Evolutionary conservation across 2,797 vertebrate species (phyloP).

Genomic region (Hybognathus amarus): DNA sequence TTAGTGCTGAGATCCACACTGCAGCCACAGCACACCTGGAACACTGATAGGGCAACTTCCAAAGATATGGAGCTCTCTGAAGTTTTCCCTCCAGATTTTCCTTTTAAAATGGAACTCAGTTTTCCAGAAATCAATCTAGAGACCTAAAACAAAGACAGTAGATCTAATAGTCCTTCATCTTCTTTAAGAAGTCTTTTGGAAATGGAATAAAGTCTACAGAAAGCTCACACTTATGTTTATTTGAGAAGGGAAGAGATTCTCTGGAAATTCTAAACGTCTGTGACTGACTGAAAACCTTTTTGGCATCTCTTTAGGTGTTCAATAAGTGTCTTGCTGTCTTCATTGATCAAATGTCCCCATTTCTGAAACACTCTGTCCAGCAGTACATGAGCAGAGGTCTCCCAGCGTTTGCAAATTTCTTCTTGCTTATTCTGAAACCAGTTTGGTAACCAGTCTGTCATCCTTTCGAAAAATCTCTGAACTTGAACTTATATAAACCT

Average conservation of each 20-base stretch:
- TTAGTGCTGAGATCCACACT: constrained; percentile 37
- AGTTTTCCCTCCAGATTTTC: neutral
- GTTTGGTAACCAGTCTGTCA: fast-evolving
- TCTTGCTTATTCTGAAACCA: fast-evolving
- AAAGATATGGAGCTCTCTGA: constrained; percentile 50
- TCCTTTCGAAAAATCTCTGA: fast-evolving
- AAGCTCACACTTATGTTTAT: constrained; percentile 63
- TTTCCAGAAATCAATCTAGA: constrained; percentile 62
- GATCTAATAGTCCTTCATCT: neutral
- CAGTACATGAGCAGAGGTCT: constrained; percentile 61
- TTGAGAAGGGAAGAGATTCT: fast-evolving
- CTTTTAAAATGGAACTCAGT: constrained; percentile 64
- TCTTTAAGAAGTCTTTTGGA: neutral
- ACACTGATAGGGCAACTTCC: constrained; percentile 68
- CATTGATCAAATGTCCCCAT: constrained; percentile 61
- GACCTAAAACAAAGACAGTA: constrained; percentile 53
- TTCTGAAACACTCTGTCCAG: constrained; percentile 67
- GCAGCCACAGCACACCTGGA: constrained; percentile 40
- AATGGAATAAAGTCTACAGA: neutral
- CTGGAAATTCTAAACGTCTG: fast-evolving
- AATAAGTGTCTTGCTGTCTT: constrained; percentile 50
- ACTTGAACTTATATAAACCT: constrained; percentile 58
- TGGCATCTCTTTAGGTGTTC: neutral
- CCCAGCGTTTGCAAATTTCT: constrained; percentile 60
- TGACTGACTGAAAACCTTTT: fast-evolving